phyloP scores from a whole-genome alignment of 2,113 vertebrate genomes.

The Acanthochromis polyacanthus region DNA sequence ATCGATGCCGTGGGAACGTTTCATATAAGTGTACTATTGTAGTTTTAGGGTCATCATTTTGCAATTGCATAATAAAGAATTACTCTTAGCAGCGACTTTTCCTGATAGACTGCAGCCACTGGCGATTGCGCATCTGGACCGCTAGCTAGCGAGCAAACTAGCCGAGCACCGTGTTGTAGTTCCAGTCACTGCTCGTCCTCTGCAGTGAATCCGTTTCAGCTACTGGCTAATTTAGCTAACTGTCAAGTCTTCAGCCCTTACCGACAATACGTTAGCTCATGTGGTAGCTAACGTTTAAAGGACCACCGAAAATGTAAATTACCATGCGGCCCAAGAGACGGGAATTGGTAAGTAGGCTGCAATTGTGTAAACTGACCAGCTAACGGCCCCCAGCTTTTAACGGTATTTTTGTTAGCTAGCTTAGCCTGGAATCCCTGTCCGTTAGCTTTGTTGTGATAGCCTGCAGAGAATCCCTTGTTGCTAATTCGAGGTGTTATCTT shows the following conservation, averaged over 20 bases:
- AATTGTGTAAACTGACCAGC: neutral
- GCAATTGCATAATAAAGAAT: neutral
- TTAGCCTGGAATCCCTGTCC: constrained; percentile 26
- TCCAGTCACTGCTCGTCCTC: constrained; percentile 3
- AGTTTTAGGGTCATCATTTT: accelerated
- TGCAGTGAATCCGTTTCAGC: constrained; percentile 25
- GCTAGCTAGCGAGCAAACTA: constrained; percentile 52
- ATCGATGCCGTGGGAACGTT: neutral
- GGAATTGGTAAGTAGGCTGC: constrained; percentile 71
- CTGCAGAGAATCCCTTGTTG: constrained; percentile 26
- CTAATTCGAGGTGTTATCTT: neutral
- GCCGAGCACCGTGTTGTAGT: neutral
- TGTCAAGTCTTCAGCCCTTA: neutral
- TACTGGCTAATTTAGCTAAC: constrained; percentile 35
- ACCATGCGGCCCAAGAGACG: constrained; percentile 70
- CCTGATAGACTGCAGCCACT: constrained; percentile 14
- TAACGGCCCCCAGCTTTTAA: constrained; percentile 27
- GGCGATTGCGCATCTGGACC: constrained; percentile 77
- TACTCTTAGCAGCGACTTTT: neutral
- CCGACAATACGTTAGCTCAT: neutral
- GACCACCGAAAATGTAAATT: constrained; percentile 71
- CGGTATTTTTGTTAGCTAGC: constrained; percentile 19
- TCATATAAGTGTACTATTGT: neutral
- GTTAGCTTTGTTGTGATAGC: constrained; percentile 73
- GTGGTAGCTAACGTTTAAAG: constrained; percentile 9